Evolutionary conservation across 2,888 invertebrate genomes (phyloP).

Genomic region (Andricus curvator): DNA sequence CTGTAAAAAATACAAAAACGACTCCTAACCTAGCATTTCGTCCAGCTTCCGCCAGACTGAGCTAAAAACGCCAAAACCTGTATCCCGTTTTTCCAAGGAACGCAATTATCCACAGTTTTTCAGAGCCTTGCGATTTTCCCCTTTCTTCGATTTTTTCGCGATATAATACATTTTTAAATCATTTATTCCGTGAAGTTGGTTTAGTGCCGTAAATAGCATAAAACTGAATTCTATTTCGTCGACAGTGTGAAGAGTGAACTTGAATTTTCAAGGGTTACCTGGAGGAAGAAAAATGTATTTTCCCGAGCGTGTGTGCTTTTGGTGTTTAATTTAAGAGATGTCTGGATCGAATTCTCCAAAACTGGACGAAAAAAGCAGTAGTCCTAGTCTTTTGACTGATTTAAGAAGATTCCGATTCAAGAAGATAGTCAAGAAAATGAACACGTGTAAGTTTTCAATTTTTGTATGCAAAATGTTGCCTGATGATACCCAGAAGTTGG

Average conservation of each 20-base stretch:
- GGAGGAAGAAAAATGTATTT: slow-evolving; percentile 47
- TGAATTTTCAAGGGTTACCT: slow-evolving; percentile 46
- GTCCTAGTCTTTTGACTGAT: slow-evolving; percentile 82
- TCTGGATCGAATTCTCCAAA: slow-evolving; percentile 72
- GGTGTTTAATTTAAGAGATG: slow-evolving; percentile 64
- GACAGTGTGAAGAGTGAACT: slow-evolving; percentile 13
- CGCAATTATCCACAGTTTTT: slow-evolving; percentile 12
- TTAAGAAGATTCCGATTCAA: slow-evolving; percentile 86
- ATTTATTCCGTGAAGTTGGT: not conserved
- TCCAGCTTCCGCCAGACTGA: slow-evolving; percentile 27
- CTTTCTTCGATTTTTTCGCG: not conserved
- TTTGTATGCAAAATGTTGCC: not conserved
- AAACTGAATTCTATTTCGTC: not conserved
- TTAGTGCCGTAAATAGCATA: not conserved
- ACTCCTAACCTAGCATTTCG: slow-evolving; percentile 13
- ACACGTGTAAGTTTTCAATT: slow-evolving; percentile 53
- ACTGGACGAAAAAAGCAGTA: slow-evolving; percentile 73
- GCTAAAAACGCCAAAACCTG: slow-evolving; percentile 11
- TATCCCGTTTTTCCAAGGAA: slow-evolving; percentile 20
- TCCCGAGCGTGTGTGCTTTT: slow-evolving; percentile 55
- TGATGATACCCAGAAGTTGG: not conserved
- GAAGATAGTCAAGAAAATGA: slow-evolving; percentile 78
- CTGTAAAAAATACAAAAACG: not conserved
- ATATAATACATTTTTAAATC: not conserved
- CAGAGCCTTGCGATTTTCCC: not conserved